Percentiles rank a stretch among this genome's conserved stretches.
Conservation (phyloP, 2,888 invertebrate genomes). For the Xanthorhoe designata region DNA sequence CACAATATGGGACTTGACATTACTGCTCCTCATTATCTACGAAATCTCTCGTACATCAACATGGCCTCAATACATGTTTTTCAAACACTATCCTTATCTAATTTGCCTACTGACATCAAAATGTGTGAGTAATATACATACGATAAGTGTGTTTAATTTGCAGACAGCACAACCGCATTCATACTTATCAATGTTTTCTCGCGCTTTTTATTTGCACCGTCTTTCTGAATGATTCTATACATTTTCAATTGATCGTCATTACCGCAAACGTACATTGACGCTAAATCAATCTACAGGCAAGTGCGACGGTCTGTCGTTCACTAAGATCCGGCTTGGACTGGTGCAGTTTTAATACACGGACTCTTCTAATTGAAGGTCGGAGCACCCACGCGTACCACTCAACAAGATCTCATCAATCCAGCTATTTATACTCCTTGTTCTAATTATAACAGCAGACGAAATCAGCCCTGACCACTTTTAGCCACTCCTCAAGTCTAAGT, state of each 20-base stretch:
- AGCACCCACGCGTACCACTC: slow-evolving; percentile 66
- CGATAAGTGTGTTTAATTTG: slow-evolving; percentile 63
- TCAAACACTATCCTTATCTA: slow-evolving; percentile 65
- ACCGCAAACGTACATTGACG: slow-evolving; percentile 57
- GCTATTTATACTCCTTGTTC: slow-evolving; percentile 70
- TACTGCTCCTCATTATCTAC: slow-evolving; percentile 37
- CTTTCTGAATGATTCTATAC: slow-evolving; percentile 45
- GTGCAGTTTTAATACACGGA: slow-evolving; percentile 60
- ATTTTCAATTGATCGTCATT: slow-evolving; percentile 56
- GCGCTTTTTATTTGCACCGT: slow-evolving; percentile 48
- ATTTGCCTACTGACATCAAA: slow-evolving; percentile 71
- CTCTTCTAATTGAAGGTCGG: slow-evolving; percentile 73
- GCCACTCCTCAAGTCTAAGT: slow-evolving; percentile 52
- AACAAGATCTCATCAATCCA: slow-evolving; percentile 65
- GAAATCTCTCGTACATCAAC: slow-evolving; percentile 49
- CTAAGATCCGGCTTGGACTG: slow-evolving; percentile 60
- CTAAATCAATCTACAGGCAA: slow-evolving; percentile 58
- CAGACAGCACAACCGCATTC: slow-evolving; percentile 48
- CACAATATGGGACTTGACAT: slow-evolving; percentile 7
- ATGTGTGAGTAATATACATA: slow-evolving; percentile 49
- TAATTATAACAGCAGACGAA: slow-evolving; percentile 69
- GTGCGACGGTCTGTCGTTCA: slow-evolving; percentile 53
- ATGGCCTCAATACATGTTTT: slow-evolving; percentile 59
- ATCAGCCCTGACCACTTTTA: slow-evolving; percentile 66
- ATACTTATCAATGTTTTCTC: slow-evolving; percentile 55